These are phyloP conservation scores for Clanis bilineata DNA, from an alignment of 2,888 invertebrate genomes.

Conservation along the genomic window DNA sequence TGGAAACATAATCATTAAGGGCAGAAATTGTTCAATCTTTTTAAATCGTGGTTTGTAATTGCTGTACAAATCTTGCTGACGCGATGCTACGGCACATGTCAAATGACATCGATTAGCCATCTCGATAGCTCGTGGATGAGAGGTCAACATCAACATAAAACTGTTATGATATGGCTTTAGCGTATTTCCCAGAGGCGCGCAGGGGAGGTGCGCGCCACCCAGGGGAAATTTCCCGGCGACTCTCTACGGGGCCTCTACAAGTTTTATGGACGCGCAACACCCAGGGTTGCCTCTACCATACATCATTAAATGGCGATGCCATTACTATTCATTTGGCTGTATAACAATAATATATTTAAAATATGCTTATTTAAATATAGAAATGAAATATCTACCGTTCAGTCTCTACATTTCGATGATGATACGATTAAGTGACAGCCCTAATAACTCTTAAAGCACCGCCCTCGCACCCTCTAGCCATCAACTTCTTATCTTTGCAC, in stretches of 20 bases:
- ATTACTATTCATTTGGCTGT: not conserved
- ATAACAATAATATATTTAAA: not conserved
- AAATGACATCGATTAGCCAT: slow-evolving; percentile 45
- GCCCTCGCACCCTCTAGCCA: slow-evolving; percentile 46
- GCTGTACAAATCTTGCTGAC: not conserved
- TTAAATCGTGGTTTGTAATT: not conserved
- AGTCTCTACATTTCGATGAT: not conserved
- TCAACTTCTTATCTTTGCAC: slow-evolving; percentile 72
- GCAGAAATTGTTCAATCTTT: not conserved
- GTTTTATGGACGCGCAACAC: slow-evolving; percentile 78
- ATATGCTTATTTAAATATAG: not conserved
- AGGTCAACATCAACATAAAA: slow-evolving; percentile 81
- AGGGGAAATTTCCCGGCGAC: slow-evolving; percentile 79
- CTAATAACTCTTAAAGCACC: slow-evolving; percentile 36
- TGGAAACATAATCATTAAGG: too few species aligned
- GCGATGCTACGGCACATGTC: not conserved
- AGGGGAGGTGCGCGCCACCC: slow-evolving; percentile 67
- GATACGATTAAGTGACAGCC: slow-evolving; percentile 28
- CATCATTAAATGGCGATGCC: not conserved
- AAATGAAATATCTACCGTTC: not conserved
- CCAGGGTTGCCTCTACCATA: slow-evolving; percentile 46
- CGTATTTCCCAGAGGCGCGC: slow-evolving; percentile 76
- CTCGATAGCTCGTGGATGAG: slow-evolving; percentile 54
- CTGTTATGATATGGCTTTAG: slow-evolving; percentile 81
- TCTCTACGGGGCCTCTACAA: slow-evolving; percentile 78